phyloP scores from a whole-genome alignment of 2,113 vertebrate species.

The Pteruthius melanotis region DNA sequence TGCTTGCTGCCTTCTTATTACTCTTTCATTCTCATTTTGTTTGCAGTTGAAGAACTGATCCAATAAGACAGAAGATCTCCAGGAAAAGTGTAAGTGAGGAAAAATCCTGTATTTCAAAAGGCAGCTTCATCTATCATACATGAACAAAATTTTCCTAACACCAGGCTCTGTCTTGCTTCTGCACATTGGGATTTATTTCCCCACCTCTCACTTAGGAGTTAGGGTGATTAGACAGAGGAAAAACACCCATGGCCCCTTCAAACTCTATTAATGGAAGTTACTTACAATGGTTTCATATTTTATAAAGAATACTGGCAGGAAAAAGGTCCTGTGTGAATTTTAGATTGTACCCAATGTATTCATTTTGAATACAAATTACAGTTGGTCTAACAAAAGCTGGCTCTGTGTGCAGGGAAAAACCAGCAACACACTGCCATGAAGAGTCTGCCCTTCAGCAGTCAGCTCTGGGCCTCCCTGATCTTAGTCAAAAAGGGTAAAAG shows the following conservation, averaged over 20 bases:
- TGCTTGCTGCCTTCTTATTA: neutral
- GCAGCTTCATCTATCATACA: neutral
- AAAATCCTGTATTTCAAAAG: neutral
- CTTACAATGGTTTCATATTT: neutral
- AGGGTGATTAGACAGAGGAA: neutral
- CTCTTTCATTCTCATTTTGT: neutral
- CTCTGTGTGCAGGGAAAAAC: neutral
- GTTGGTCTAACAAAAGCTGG: neutral
- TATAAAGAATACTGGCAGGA: neutral
- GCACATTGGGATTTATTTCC: neutral
- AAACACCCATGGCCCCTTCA: neutral
- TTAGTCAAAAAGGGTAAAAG: neutral
- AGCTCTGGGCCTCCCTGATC: neutral
- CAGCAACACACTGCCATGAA: rapidly evolving
- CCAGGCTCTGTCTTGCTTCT: neutral
- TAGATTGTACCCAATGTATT: neutral
- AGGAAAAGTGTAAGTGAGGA: neutral
- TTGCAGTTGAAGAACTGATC: conserved; percentile 9
- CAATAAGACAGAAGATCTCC: neutral
- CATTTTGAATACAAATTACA: neutral
- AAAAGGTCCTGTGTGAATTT: neutral
- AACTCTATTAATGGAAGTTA: neutral
- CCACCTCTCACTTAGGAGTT: neutral
- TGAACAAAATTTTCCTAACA: neutral
- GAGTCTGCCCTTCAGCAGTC: neutral